Evolutionary conservation across 2,888 invertebrate species (phyloP), one percentile per base, ranked within the genome.

Genomic region (Lasioglossum vierecki): DNA sequence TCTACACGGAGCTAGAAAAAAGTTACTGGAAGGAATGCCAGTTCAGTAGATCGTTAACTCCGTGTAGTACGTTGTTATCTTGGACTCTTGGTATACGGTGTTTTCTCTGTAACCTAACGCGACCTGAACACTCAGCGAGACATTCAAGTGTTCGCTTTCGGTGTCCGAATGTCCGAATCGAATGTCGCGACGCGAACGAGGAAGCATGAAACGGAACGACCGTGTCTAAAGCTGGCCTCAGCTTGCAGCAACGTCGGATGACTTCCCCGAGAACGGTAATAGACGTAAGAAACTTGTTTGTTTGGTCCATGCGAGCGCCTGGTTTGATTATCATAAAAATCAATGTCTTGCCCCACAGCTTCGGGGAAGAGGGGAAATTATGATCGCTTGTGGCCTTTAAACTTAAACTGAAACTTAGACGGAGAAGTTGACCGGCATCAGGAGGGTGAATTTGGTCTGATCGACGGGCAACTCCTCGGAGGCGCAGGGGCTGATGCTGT

Each of bases 381-480:
- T 3, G 6, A 30, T 63, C 2, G 63, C 63, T 39, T 26, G 53
- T 30, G 30, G 26, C 30, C 1, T 39, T 22, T 18, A 8, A 53
- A 22, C 53, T 53, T 18, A 53, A 22, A 53, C 22, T 53, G 8
- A 22, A 53, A 22, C 22, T 79, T 92, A 93, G 74, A 92, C 91
- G 74, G 92, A 92, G 83, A 94, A 94, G 84, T 95, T 93, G 88
- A 94, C 93, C 46, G 95, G 94, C 93, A 95, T 94, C 60, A 94
- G 86, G 35, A 95, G 92, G 18, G 94, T 94, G 46, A 94, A 93
- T 84, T 95, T 94, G 11, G 94, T 84, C 76, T 93, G 93, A 53
- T 94, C 94, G 13, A 91, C 92, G 6, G 88, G 88, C 22, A 91
- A 49, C 79, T 94, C 94, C n/a, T 94, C 94, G 30, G 92, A 90